Conservation (phyloP, 1,140 invertebrate genomes). For the Artemia franciscana region DNA sequence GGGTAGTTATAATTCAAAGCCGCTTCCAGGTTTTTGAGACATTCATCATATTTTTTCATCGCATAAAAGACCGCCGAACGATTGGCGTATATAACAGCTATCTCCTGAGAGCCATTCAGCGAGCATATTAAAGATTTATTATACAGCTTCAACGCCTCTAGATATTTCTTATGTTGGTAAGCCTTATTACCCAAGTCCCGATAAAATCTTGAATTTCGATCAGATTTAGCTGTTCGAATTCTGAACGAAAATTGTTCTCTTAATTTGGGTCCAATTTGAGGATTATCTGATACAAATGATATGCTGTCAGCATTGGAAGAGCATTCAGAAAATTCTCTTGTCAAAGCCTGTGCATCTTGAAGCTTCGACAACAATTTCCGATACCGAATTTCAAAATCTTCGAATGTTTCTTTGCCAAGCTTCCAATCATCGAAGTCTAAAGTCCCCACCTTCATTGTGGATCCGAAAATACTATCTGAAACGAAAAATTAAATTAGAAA, state of each 20-base stretch:
- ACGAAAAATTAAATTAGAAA: no score
- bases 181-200: background rate
- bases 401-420: background rate
- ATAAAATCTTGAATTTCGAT: background rate
- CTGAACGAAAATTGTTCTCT: background rate
- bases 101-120: constrained; percentile 20
- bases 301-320: background rate
- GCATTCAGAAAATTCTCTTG: background rate
- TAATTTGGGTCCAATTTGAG: background rate
- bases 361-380: background rate
- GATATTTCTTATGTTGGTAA: background rate
- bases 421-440: background rate
- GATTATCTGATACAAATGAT: background rate
- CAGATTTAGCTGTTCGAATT: background rate
- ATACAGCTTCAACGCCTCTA: background rate
- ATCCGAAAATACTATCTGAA: background rate
- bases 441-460: no score
- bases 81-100: constrained; percentile 39
- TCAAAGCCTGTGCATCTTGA: background rate
- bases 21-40: constrained; percentile 26
- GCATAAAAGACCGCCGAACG: constrained; percentile 39
- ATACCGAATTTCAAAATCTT: background rate
- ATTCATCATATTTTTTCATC: constrained; percentile 31
- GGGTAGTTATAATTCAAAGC: constrained; percentile 21
- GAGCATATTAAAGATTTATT: background rate